These are phyloP conservation scores for Syrphus vitripennis DNA, from an alignment of 2,888 invertebrate species.

Conservation along the genomic window DNA sequence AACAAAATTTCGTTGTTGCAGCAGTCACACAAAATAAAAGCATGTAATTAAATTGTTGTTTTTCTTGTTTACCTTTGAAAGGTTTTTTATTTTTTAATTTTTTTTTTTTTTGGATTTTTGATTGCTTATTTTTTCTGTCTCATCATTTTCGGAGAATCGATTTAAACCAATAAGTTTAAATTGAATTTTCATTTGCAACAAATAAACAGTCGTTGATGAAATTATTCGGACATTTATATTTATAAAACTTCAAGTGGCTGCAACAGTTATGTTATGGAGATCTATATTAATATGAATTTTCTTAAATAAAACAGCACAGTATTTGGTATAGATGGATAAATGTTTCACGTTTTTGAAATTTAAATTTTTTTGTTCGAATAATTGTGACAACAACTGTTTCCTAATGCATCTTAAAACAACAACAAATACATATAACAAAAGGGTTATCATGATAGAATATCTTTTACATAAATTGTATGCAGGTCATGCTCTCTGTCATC, in stretches of 20 bases:
- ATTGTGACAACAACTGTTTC: background rate
- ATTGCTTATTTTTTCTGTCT: background rate
- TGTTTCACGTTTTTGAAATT: background rate
- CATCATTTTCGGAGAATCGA: conserved; percentile 10
- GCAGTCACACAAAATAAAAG: background rate
- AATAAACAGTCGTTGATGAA: background rate
- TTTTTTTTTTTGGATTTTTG: no score
- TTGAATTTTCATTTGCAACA: conserved; percentile 32
- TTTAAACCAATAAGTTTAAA: conserved; percentile 5
- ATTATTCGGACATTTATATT: background rate
- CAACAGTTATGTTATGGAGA: no score
- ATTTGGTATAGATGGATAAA: no score
- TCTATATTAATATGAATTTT: no score
- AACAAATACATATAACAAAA: background rate
- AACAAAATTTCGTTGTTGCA: conserved; percentile 16
- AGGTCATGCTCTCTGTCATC: conserved; percentile 44
- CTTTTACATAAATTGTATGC: conserved; percentile 27
- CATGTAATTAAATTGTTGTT: conserved; percentile 28
- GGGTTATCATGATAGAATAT: background rate
- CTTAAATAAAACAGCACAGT: no score
- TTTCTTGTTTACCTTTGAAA: conserved; percentile 39
- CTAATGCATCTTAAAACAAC: background rate
- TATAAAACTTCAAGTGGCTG: no score
- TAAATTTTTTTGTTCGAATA: background rate
- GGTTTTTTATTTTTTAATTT: background rate